phyloP scores from a whole-genome alignment of 2,888 invertebrate species.

The Lycia hirtaria region DNA sequence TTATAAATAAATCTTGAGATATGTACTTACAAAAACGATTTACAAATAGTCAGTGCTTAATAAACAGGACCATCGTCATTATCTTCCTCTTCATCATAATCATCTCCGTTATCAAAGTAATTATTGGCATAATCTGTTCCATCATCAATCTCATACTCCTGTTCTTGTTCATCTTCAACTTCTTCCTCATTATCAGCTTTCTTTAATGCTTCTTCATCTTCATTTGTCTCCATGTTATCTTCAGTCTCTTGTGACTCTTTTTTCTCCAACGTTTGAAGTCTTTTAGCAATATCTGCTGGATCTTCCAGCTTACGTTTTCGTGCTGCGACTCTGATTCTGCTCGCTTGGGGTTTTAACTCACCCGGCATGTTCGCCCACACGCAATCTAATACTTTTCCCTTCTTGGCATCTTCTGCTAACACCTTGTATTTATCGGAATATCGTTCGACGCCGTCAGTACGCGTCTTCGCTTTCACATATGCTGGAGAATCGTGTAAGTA shows the following conservation, averaged over 20 bases:
- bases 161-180: slow-evolving; percentile 87
- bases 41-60: slow-evolving; percentile 53
- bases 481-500: slow-evolving; percentile 89
- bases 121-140: slow-evolving; percentile 95
- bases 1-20: neutral
- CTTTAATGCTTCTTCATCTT: slow-evolving; percentile 73
- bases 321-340: slow-evolving; percentile 59
- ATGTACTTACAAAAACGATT: slow-evolving; percentile 5
- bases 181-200: slow-evolving; percentile 86
- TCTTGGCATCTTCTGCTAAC: slow-evolving; percentile 77
- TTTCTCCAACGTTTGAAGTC: slow-evolving; percentile 88
- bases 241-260: slow-evolving; percentile 84
- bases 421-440: slow-evolving; percentile 86
- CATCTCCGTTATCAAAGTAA: slow-evolving; percentile 95
- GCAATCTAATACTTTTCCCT: slow-evolving; percentile 76
- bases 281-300: slow-evolving; percentile 67
- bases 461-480: slow-evolving; percentile 80
- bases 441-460: slow-evolving; percentile 81
- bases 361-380: slow-evolving; percentile 87
- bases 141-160: slow-evolving; percentile 95
- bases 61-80: slow-evolving; percentile 94
- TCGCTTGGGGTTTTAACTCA: slow-evolving; percentile 85
- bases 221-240: slow-evolving; percentile 77
- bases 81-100: slow-evolving; percentile 94
- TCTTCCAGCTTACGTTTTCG: slow-evolving; percentile 74